Conservation (phyloP, 2,888 invertebrate species). For the Tiliacea citrago region DNA sequence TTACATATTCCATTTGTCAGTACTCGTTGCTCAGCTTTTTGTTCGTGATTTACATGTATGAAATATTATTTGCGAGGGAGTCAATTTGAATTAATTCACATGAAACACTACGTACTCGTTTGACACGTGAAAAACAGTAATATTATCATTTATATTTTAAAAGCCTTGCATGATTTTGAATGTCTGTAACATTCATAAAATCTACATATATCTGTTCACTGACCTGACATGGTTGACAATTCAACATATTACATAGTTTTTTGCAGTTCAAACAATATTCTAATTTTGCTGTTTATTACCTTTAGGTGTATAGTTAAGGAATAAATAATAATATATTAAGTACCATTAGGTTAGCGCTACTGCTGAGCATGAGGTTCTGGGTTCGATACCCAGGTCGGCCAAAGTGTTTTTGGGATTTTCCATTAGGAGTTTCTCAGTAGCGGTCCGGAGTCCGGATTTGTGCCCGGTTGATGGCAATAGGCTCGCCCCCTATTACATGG, state of each 20-base stretch:
- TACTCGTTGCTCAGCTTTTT: background rate
- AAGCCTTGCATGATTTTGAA: background rate
- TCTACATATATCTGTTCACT: background rate
- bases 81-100: background rate
- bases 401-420: too few relatives aligned
- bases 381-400: too few relatives aligned
- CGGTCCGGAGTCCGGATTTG: too few relatives aligned
- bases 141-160: background rate
- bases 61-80: constrained; percentile 6
- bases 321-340: background rate
- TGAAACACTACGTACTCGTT: constrained; percentile 3
- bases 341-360: too few relatives aligned
- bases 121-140: background rate
- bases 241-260: background rate
- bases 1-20: constrained; percentile 19
- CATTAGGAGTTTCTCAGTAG: too few relatives aligned
- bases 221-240: background rate
- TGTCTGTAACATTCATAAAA: background rate
- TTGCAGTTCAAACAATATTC: background rate
- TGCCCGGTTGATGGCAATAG: too few relatives aligned
- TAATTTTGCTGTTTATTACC: background rate
- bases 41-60: background rate
- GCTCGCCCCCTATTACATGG: too few relatives aligned
- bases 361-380: too few relatives aligned
- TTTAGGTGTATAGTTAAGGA: background rate